Percentiles rank a stretch among this genome's conserved stretches.
Evolutionary conservation across 2,888 invertebrate genomes (phyloP).

Genomic region (Mycalesis mineus): DNA sequence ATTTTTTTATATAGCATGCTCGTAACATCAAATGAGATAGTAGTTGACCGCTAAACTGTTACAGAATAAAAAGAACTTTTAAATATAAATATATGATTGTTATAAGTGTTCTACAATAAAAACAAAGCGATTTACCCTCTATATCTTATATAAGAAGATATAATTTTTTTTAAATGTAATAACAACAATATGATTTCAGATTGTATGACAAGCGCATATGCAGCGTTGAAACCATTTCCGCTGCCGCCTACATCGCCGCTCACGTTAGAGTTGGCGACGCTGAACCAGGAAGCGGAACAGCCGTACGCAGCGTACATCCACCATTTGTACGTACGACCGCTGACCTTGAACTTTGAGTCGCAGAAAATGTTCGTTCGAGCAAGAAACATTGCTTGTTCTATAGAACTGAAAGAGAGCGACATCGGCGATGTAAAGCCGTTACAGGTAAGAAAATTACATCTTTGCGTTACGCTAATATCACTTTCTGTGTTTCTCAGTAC

Average conservation of each 20-base stretch:
- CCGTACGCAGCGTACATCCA: slow-evolving; percentile 92
- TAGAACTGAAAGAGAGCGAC: slow-evolving; percentile 92
- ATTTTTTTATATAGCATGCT: no score
- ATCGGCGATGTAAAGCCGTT: slow-evolving; percentile 78
- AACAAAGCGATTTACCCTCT: no score
- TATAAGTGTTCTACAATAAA: no score
- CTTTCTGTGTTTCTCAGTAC: no score
- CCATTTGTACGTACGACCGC: slow-evolving; percentile 95
- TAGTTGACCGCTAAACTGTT: no score
- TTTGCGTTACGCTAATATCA: no score
- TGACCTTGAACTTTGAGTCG: slow-evolving; percentile 90
- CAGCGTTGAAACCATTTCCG: slow-evolving; percentile 91
- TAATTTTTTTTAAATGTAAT: no score
- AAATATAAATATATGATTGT: no score
- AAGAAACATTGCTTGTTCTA: slow-evolving; percentile 93
- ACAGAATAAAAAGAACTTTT: no score
- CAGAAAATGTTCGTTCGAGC: slow-evolving; percentile 95
- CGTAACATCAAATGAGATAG: no score
- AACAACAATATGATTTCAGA: slow-evolving; percentile 75
- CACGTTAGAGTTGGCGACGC: slow-evolving; percentile 91
- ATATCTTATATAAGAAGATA: no score
- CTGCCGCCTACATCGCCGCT: slow-evolving; percentile 86
- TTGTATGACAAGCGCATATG: slow-evolving; percentile 88
- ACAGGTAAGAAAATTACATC: slow-evolving; percentile 77
- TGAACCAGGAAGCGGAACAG: slow-evolving; percentile 84